Percentiles rank a stretch among this genome's conserved stretches.
These are phyloP conservation scores for Lampris megalopsis DNA, from an alignment of 2,113 vertebrate species.

Conservation along the genomic window DNA sequence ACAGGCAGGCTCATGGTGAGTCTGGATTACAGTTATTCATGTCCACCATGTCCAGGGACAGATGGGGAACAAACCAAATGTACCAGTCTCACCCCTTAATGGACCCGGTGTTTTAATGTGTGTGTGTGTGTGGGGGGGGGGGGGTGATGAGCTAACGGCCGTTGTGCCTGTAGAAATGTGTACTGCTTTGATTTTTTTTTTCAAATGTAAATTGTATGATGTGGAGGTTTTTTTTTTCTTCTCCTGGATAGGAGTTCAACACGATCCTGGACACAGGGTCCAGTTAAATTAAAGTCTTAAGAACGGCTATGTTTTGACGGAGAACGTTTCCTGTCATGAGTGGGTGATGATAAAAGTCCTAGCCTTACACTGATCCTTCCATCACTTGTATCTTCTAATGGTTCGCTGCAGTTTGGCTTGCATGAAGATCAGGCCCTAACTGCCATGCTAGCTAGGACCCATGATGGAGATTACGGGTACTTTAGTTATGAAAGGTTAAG, in stretches of 20 bases:
- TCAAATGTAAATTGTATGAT: too few relatives aligned
- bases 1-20: background rate
- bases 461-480: too few relatives aligned
- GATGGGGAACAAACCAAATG: background rate
- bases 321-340: too few relatives aligned
- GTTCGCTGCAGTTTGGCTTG: too few relatives aligned
- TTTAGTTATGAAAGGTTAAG: too few relatives aligned
- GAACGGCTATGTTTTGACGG: too few relatives aligned
- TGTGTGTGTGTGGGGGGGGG: background rate
- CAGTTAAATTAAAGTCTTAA: background rate
- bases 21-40: background rate
- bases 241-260: background rate
- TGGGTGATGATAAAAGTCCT: too few relatives aligned
- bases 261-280: background rate
- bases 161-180: background rate
- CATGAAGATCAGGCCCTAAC: too few relatives aligned
- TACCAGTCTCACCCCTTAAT: constrained; percentile 1
- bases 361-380: background rate
- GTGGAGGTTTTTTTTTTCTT: too few relatives aligned
- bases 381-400: too few relatives aligned
- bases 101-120: background rate
- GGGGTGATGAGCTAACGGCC: background rate
- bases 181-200: background rate
- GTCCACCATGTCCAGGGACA: background rate
- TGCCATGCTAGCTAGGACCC: too few relatives aligned